A percentile compares a stretch with the other conserved stretches of the same genome.
Conservation (phyloP, 2,888 invertebrate genomes). For the Linyphia triangularis region DNA sequence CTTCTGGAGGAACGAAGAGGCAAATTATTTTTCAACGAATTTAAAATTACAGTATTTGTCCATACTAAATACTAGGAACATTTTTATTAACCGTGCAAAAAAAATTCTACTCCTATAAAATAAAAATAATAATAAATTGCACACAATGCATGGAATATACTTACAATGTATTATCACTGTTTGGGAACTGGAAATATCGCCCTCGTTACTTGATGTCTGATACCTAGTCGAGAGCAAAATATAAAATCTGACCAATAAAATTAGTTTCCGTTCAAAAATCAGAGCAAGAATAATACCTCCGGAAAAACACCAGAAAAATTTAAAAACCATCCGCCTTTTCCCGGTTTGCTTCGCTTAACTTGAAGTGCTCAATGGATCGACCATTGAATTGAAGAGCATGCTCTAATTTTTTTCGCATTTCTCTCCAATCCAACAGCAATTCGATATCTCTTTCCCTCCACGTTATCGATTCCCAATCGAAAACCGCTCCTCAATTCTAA, state of each 20-base stretch:
- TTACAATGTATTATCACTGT: too few species aligned
- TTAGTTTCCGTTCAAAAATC: neutral
- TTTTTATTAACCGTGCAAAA: too few species aligned
- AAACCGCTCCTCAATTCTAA: constrained; percentile 73
- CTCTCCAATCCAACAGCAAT: constrained; percentile 58
- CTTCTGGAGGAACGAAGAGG: too few species aligned
- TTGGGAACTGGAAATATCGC: too few species aligned
- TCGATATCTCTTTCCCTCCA: constrained; percentile 61
- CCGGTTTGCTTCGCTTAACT: neutral
- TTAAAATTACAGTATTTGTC: too few species aligned
- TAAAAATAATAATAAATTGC: too few species aligned
- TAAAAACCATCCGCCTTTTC: neutral
- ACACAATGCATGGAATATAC: too few species aligned
- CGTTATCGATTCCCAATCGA: constrained; percentile 65
- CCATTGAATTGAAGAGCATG: neutral
- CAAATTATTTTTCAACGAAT: too few species aligned
- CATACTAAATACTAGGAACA: too few species aligned
- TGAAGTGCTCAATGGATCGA: neutral
- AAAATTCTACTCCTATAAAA: too few species aligned
- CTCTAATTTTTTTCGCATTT: constrained; percentile 49
- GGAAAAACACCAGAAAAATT: neutral
- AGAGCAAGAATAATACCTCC: neutral
- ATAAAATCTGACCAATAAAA: neutral
- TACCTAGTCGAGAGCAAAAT: too few species aligned
- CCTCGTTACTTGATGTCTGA: too few species aligned